Conservation (phyloP, 2,888 invertebrate species). For the Cosmorhoe ocellata region DNA sequence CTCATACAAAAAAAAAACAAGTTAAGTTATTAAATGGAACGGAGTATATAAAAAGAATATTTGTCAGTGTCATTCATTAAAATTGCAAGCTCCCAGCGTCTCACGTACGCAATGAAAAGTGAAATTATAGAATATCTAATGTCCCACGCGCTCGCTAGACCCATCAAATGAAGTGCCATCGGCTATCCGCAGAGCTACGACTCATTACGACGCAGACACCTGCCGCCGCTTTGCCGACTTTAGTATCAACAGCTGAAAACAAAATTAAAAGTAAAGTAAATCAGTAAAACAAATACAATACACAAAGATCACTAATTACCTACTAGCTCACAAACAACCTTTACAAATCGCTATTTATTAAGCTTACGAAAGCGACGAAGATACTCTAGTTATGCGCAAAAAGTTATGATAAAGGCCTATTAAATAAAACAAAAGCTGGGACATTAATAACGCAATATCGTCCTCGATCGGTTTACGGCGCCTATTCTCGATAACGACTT, state of each 20-base stretch:
- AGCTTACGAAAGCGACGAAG: conserved; percentile 3
- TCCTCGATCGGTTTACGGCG: conserved; percentile 64
- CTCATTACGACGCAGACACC: conserved; percentile 37
- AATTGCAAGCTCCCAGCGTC: not conserved
- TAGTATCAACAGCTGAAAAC: conserved; percentile 28
- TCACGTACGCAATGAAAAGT: conserved; percentile 27
- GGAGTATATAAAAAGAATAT: no score
- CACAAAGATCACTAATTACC: conserved; percentile 31
- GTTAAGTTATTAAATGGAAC: no score
- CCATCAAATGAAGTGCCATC: conserved; percentile 51
- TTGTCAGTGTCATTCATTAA: not conserved
- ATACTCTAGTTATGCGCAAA: conserved; percentile 37
- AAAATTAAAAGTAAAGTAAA: conserved; percentile 28
- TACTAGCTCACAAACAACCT: conserved; percentile 3
- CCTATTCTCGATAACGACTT: conserved; percentile 73
- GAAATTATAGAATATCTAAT: conserved; percentile 45
- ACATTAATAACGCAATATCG: conserved; percentile 68
- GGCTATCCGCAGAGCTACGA: conserved; percentile 41
- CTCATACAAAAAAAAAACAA: no score
- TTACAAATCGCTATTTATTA: conserved; percentile 13
- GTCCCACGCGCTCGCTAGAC: conserved; percentile 40
- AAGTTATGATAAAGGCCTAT: conserved; percentile 44
- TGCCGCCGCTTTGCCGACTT: conserved; percentile 36
- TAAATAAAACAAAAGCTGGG: conserved; percentile 58
- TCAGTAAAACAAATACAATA: conserved; percentile 22